Percentiles rank a stretch among this genome's conserved stretches.
Evolutionary conservation across 1,140 invertebrate genomes (phyloP).

Genomic region (Tetragonula clypearis): DNA sequence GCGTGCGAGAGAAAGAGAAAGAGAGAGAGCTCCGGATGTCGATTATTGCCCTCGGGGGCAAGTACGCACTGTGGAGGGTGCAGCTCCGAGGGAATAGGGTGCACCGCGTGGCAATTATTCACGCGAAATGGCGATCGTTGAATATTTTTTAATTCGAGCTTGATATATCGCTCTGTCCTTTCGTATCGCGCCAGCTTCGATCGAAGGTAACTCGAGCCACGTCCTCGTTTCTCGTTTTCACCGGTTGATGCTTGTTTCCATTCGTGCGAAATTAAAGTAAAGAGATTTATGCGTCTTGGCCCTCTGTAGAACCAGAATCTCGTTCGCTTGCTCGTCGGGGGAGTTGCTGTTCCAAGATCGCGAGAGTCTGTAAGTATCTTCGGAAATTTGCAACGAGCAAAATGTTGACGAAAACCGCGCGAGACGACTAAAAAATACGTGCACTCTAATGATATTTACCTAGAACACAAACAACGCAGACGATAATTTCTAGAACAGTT

Average conservation of each 20-base stretch:
- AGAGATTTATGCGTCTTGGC: too few species aligned
- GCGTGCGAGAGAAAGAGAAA: too few species aligned
- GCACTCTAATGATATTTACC: neutral
- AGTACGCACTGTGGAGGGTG: constrained; percentile 39
- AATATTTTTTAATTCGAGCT: neutral
- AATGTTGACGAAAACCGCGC: too few species aligned
- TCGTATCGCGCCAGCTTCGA: too few species aligned
- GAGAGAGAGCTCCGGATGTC: constrained; percentile 44
- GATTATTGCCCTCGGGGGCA: constrained; percentile 56
- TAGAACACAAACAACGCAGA: neutral
- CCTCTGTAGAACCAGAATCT: too few species aligned
- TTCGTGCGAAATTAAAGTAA: too few species aligned
- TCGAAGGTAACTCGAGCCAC: neutral
- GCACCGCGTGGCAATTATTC: constrained; percentile 51
- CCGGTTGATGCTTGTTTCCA: neutral
- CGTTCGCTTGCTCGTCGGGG: too few species aligned
- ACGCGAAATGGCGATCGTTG: neutral
- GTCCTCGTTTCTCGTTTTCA: neutral
- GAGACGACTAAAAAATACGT: neutral
- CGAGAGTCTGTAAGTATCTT: too few species aligned
- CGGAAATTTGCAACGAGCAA: too few species aligned
- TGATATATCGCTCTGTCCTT: neutral
- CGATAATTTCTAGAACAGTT: neutral
- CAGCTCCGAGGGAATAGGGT: neutral
- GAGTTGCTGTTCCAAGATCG: too few species aligned